Evolutionary conservation across 1,140 invertebrate species (phyloP), one percentile per base, ranked within the genome.

Genomic region (Diabrotica virgifera): DNA sequence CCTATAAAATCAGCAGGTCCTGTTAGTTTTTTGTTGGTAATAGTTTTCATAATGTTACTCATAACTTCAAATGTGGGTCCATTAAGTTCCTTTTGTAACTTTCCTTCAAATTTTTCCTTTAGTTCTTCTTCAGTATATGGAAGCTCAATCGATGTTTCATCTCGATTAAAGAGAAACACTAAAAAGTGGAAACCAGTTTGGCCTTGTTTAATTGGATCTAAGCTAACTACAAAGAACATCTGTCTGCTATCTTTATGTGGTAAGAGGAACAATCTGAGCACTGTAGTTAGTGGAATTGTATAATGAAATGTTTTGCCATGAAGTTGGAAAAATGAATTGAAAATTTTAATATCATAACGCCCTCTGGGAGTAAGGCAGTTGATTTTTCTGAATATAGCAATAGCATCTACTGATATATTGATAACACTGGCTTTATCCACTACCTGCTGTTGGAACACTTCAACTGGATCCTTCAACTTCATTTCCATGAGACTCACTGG

Each of bases 271-370:
- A 99, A 79, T 24, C 98, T 86, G 7, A 97, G 82, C 10, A 99
- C 95, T 0, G 96, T 97, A 2, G 93, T 93, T 86, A 97, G 93
- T 0, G 97, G 95, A 72, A 99, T 98, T 82, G 99, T 99, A 82
- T 99, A 99, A 83, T 99, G 97, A 79, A 98, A 99, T 0, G 98
- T 99, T 87, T 99, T 99, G 81, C 98, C 98, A 78, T 99, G 98
- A 59, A 99, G 88, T 83, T 99, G 97, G 76, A 99, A 93, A 80
- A 99, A 99, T 3, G 94, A 90, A 63, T 93, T 91, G 77, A 97
- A 99, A 52, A 99, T 90, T 84, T 99, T 99, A 80, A 99, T 97
- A 78, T 99, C 98, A 78, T 99, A 99, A 67, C 98, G 95, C 88
- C 98, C 98, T 84, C 94, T 95, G 65, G 98, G 98, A 54, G 98